These are phyloP conservation scores for Theropithecus gelada DNA, from an alignment of 2,113 vertebrate genomes.

Conservation along the genomic window DNA sequence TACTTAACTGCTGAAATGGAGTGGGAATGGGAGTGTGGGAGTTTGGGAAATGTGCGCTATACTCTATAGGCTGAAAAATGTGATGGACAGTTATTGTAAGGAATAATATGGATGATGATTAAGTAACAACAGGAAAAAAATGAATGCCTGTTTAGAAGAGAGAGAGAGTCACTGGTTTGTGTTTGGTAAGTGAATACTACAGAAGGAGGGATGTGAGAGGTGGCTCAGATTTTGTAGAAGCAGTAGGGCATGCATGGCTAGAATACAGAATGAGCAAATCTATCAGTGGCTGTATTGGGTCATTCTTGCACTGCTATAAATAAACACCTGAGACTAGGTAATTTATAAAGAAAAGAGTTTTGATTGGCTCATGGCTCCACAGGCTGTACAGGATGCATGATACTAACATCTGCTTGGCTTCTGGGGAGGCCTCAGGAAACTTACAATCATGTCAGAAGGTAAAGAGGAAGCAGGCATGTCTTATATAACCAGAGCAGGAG, in stretches of 20 bases:
- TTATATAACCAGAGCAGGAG: no score
- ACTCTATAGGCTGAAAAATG: not conserved
- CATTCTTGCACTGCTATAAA: no score
- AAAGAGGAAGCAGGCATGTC: no score
- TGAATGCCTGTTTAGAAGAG: not conserved
- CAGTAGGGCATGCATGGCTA: rapidly evolving
- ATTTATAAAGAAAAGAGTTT: no score
- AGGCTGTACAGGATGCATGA: no score
- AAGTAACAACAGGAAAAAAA: not conserved
- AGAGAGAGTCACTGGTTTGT: not conserved
- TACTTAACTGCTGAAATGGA: not conserved
- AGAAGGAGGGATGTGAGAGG: not conserved
- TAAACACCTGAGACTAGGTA: no score
- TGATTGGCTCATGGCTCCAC: no score
- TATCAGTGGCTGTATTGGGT: not conserved
- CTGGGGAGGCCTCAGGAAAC: no score
- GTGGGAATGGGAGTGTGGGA: no score
- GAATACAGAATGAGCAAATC: not conserved
- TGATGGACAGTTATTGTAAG: not conserved
- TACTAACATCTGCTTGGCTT: no score
- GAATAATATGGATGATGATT: not conserved
- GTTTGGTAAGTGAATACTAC: not conserved
- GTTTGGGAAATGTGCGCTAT: not conserved
- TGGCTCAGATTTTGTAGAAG: not conserved
- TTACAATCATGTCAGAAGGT: no score